phyloP scores from a whole-genome alignment of 2,113 vertebrate species.

The Chaenocephalus aceratus region DNA sequence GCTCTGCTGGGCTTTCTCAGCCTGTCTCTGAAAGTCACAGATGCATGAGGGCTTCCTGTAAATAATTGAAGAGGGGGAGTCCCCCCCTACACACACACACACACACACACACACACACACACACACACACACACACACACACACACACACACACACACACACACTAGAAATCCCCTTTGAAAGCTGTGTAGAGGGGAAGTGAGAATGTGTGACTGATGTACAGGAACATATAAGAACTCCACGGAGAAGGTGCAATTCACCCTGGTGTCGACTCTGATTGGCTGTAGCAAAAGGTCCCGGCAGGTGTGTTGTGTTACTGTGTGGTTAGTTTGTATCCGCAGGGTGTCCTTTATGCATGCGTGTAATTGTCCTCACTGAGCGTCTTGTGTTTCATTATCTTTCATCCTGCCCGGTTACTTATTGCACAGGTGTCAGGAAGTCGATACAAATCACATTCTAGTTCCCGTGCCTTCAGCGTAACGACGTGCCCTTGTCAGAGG shows the following conservation, averaged over 20 bases:
- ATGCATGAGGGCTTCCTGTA: slow-evolving; percentile 72
- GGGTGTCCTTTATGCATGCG: slow-evolving; percentile 5
- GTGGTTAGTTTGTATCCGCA: background rate
- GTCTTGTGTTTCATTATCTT: slow-evolving; percentile 16
- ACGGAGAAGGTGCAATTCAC: slow-evolving; percentile 39
- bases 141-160: slow-evolving; percentile 41
- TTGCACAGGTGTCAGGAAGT: slow-evolving; percentile 23
- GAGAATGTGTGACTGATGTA: slow-evolving; percentile 54
- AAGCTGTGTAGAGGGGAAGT: slow-evolving; percentile 49
- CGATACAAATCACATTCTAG: slow-evolving; percentile 29
- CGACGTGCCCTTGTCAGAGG: slow-evolving; percentile 15
- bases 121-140: no score
- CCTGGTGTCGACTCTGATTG: slow-evolving; percentile 53
- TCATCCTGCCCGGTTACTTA: slow-evolving; percentile 13
- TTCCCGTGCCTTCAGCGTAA: slow-evolving; percentile 18
- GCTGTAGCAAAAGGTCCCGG: slow-evolving; percentile 24
- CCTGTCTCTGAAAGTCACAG: slow-evolving; percentile 69
- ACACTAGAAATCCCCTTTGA: slow-evolving; percentile 41
- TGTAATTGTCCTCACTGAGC: background rate
- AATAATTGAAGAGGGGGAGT: slow-evolving; percentile 78
- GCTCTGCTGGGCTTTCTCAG: slow-evolving; percentile 65
- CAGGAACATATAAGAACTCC: slow-evolving; percentile 45
- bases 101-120: no score
- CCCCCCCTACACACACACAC: slow-evolving; percentile 52
- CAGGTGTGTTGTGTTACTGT: background rate